Percentiles rank a stretch among this genome's conserved stretches.
Evolutionary conservation across 1,140 invertebrate species (phyloP).

Genomic region (Saccostrea cuccullata): DNA sequence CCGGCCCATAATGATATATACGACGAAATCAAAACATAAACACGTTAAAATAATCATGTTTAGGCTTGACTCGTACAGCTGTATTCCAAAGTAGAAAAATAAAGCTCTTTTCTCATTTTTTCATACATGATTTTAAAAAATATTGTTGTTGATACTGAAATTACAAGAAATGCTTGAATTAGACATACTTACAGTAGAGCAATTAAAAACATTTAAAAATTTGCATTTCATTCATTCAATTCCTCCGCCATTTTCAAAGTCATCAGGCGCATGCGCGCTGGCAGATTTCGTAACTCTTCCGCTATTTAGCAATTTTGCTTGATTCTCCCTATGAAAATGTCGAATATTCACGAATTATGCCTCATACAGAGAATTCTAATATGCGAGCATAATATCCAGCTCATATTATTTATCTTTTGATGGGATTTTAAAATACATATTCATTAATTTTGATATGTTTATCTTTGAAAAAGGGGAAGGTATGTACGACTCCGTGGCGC

Average conservation of each 20-base stretch:
- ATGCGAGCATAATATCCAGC: background rate
- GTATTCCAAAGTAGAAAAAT: background rate
- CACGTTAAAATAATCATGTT: background rate
- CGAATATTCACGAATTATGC: background rate
- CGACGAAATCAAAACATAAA: background rate
- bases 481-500: conserved; percentile 87
- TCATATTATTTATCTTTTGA: background rate
- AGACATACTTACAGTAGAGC: background rate
- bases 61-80: background rate
- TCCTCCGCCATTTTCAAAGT: conserved; percentile 36
- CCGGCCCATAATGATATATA: background rate
- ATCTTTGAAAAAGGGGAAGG: background rate
- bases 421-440: background rate
- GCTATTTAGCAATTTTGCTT: background rate
- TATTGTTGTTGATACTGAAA: background rate
- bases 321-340: background rate
- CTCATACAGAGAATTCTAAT: background rate
- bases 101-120: background rate
- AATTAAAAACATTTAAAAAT: conserved; percentile 7
- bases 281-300: background rate
- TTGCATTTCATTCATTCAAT: conserved; percentile 26
- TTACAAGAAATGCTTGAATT: background rate
- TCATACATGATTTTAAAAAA: no score
- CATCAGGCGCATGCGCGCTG: conserved; percentile 42
- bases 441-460: background rate